A percentile compares a stretch with the other conserved stretches of the same genome.
phyloP scores from a whole-genome alignment of 2,888 invertebrate genomes.

The Drosophila helvetica region DNA sequence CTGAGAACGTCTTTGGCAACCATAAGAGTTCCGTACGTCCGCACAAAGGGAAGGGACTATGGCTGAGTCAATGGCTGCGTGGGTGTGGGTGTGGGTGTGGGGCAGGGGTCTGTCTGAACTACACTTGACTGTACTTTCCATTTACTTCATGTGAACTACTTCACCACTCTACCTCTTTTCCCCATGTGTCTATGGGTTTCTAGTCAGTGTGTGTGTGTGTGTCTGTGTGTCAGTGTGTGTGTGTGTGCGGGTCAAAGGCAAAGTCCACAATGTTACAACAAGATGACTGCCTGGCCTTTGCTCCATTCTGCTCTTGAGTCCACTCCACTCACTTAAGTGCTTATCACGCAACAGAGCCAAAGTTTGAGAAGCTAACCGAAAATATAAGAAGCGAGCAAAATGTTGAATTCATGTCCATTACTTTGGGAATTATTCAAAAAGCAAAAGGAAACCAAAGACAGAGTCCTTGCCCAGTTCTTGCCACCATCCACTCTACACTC shows the following conservation, averaged over 20 bases:
- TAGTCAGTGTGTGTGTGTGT: constrained; percentile 1
- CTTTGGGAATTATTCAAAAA: constrained; percentile 35
- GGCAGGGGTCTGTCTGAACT: constrained; percentile 39
- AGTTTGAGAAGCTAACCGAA: constrained; percentile 54
- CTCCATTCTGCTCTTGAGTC: constrained; percentile 9
- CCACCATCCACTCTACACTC: constrained; percentile 2
- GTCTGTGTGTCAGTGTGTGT: not conserved
- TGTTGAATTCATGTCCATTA: constrained; percentile 36
- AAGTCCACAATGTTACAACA: constrained; percentile 65
- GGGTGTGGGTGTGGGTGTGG: not conserved
- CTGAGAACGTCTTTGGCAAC: constrained; percentile 65
- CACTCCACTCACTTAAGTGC: constrained; percentile 33
- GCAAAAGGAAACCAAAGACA: constrained; percentile 35
- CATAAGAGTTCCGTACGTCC: constrained; percentile 54
- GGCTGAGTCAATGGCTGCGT: constrained; percentile 10
- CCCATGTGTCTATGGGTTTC: not conserved
- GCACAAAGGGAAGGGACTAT: constrained; percentile 35
- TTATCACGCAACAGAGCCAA: constrained; percentile 40
- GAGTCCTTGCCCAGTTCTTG: constrained; percentile 1
- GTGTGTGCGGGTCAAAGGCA: constrained; percentile 62
- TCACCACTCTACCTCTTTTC: constrained; percentile 5
- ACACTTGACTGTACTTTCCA: constrained; percentile 51
- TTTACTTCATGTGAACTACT: constrained; percentile 40
- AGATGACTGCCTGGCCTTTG: constrained; percentile 57
- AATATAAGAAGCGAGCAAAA: constrained; percentile 29